Percentiles rank a stretch among this genome's conserved stretches.
phyloP scores from a whole-genome alignment of 2,888 invertebrate species.

The Thysanoteuthis rhombus region DNA sequence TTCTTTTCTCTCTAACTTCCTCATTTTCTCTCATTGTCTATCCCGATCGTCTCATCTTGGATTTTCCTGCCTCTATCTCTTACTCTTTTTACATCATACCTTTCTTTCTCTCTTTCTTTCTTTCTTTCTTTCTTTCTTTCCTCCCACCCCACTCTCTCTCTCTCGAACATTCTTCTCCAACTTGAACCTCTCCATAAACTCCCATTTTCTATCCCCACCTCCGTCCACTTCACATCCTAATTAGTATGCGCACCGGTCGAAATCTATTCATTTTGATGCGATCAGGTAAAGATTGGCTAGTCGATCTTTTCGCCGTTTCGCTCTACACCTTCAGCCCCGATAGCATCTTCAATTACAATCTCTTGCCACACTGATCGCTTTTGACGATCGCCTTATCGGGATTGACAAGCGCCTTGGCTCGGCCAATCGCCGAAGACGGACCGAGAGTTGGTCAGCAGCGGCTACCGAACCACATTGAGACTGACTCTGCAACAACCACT shows the following conservation, averaged over 20 bases:
- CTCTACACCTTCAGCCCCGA: not conserved
- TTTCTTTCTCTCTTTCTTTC: too few relatives aligned
- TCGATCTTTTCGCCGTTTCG: not conserved
- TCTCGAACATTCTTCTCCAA: too few relatives aligned
- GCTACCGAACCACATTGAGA: not conserved
- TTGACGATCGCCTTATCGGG: not conserved
- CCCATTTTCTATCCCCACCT: not conserved
- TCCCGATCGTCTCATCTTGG: too few relatives aligned
- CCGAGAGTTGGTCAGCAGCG: not conserved
- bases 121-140: too few relatives aligned
- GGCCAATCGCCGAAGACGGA: not conserved
- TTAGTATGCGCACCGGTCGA: constrained; percentile 12
- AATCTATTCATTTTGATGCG: constrained; percentile 12
- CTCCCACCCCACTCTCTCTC: too few relatives aligned
- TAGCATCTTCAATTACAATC: constrained; percentile 12
- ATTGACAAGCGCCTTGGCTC: not conserved
- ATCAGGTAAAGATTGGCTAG: not conserved
- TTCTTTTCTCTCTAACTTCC: not conserved
- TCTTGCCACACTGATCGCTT: not conserved
- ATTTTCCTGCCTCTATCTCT: too few relatives aligned
- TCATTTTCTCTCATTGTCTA: not conserved
- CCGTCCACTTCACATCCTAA: not conserved
- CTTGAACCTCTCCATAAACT: too few relatives aligned
- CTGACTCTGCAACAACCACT: not conserved
- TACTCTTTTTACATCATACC: too few relatives aligned